A percentile compares a stretch with the other conserved stretches of the same genome.
These are phyloP conservation scores for Choreutis nemorana DNA, from an alignment of 2,888 invertebrate genomes.

Conservation along the genomic window DNA sequence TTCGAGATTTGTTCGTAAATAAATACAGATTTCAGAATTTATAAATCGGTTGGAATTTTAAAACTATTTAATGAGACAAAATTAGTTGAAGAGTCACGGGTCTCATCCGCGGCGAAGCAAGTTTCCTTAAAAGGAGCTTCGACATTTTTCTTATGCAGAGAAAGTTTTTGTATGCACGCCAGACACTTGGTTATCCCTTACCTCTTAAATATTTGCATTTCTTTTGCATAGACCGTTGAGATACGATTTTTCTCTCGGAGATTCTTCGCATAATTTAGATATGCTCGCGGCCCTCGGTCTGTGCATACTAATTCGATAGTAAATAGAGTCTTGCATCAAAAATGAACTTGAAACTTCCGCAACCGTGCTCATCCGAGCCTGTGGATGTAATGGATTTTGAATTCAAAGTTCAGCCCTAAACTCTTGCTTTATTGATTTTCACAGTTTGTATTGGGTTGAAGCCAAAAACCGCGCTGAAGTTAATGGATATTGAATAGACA, in stretches of 20 bases:
- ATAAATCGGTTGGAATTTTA: too few species aligned
- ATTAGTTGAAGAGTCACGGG: too few species aligned
- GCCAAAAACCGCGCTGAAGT: slow-evolving; percentile 22
- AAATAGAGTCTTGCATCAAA: too few species aligned
- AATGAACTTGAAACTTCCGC: too few species aligned
- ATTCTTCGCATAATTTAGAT: slow-evolving; percentile 20
- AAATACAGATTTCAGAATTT: too few species aligned
- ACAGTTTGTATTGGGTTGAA: slow-evolving; percentile 15
- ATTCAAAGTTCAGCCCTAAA: too few species aligned
- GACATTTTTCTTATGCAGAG: slow-evolving; percentile 41
- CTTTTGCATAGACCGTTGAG: slow-evolving; percentile 16
- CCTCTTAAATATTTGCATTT: slow-evolving; percentile 55
- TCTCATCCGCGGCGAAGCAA: slow-evolving; percentile 24
- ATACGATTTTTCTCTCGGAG: slow-evolving; percentile 24
- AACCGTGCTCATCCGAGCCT: too few species aligned
- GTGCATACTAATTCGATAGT: slow-evolving; percentile 15
- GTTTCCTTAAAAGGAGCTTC: slow-evolving; percentile 45
- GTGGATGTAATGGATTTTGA: too few species aligned
- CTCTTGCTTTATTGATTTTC: background rate
- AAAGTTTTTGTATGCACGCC: slow-evolving; percentile 48
- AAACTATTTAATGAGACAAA: too few species aligned
- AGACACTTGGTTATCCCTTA: slow-evolving; percentile 28
- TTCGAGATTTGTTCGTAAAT: too few species aligned
- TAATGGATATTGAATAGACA: slow-evolving; percentile 18
- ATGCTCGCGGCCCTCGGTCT: slow-evolving; percentile 5